These are phyloP conservation scores for Liodrosophila aerea DNA, from an alignment of 2,888 invertebrate species.

Conservation along the genomic window DNA sequence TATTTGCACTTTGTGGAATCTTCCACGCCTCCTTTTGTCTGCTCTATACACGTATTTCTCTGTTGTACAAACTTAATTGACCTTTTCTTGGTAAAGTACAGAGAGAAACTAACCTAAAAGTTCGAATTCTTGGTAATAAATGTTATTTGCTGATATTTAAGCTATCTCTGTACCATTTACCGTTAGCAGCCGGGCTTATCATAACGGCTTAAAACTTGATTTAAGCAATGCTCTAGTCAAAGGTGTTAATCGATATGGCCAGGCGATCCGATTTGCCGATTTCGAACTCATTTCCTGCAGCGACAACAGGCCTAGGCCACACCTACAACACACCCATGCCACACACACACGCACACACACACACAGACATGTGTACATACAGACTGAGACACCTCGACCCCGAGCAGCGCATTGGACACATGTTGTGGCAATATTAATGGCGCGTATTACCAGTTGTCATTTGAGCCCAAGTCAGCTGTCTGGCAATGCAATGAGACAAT, in stretches of 20 bases:
- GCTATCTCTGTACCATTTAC: too few species aligned
- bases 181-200: too few species aligned
- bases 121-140: too few species aligned
- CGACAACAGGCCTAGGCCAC: slow-evolving; percentile 21
- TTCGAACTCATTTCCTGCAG: slow-evolving; percentile 30
- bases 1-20: too few species aligned
- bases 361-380: background rate
- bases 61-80: too few species aligned
- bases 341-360: slow-evolving; percentile 7
- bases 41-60: too few species aligned
- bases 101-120: too few species aligned
- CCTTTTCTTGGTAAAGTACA: too few species aligned
- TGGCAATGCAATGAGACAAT: slow-evolving; percentile 68
- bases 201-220: too few species aligned
- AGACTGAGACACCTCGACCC: too few species aligned
- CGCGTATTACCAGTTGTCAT: slow-evolving; percentile 74
- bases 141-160: too few species aligned
- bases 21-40: too few species aligned
- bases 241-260: slow-evolving; percentile 5
- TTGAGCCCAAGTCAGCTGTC: slow-evolving; percentile 68
- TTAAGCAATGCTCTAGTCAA: background rate
- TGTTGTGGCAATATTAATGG: slow-evolving; percentile 65
- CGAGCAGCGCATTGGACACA: slow-evolving; percentile 20
- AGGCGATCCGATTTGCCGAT: background rate
- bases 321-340: slow-evolving; percentile 12